Conservation (phyloP, 2,888 invertebrate species). For the Tanytarsus gracilentus region DNA sequence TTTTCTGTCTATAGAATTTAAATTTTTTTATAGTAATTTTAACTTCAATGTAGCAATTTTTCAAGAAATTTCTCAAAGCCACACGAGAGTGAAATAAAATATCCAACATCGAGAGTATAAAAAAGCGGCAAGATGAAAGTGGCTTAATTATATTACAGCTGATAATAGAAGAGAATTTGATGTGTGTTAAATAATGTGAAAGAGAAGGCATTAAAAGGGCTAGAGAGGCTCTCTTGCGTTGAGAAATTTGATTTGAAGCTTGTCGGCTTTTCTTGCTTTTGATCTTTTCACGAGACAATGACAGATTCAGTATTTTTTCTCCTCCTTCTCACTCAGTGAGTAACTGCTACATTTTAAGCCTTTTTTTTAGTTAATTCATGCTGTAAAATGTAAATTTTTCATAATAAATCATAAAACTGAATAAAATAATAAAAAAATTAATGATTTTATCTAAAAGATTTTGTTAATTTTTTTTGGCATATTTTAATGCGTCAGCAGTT, state of each 20-base stretch:
- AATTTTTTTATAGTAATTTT: neutral
- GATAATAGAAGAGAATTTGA: conserved; percentile 3
- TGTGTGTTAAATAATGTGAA: neutral
- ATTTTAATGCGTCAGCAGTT: neutral
- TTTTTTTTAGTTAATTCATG: too few relatives aligned
- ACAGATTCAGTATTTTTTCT: neutral
- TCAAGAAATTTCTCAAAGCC: neutral
- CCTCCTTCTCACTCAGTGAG: neutral
- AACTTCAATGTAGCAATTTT: neutral
- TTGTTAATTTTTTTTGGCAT: too few relatives aligned
- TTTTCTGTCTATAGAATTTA: too few relatives aligned
- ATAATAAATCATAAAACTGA: conserved; percentile 10
- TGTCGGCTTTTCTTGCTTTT: conserved; percentile 17
- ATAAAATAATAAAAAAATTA: neutral
- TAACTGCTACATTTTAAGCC: too few relatives aligned
- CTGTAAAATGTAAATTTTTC: too few relatives aligned
- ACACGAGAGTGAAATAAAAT: neutral
- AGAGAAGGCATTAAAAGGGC: conserved; percentile 8
- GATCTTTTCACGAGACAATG: conserved; percentile 21
- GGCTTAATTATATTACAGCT: conserved; percentile 19
- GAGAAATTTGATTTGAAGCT: neutral
- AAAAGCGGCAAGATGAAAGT: conserved; percentile 19
- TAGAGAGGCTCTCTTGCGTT: conserved; percentile 1
- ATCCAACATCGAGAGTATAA: neutral
- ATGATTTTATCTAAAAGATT: too few relatives aligned